Conservation (phyloP, 2,113 vertebrate species). For the Oophaga pumilio region DNA sequence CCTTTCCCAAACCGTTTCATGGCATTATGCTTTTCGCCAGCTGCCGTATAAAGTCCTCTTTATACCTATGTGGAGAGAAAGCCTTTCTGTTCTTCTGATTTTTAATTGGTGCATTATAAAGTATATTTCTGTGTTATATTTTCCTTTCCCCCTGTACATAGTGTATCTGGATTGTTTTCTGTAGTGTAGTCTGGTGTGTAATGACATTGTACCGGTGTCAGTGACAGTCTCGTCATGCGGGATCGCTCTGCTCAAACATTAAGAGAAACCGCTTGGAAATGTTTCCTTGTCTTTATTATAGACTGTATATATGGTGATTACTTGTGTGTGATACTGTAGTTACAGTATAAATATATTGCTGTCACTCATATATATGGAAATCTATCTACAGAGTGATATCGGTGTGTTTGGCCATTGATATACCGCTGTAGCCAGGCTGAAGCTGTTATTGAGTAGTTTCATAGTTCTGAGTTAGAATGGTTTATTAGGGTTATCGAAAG, state of each 20-base stretch:
- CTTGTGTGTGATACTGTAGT: neutral
- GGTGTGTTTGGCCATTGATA: too few species aligned
- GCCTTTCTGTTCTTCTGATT: neutral
- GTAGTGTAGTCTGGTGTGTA: neutral
- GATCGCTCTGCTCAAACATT: too few species aligned
- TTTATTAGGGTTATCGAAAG: too few species aligned
- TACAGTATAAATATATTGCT: too few species aligned
- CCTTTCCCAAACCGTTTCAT: neutral
- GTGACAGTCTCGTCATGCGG: too few species aligned
- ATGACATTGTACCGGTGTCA: neutral
- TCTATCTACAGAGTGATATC: too few species aligned
- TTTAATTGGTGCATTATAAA: neutral
- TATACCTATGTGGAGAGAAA: conserved; percentile 2
- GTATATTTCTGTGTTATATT: neutral
- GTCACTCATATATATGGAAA: too few species aligned
- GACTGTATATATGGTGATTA: neutral
- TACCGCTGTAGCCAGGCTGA: too few species aligned
- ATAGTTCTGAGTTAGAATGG: too few species aligned
- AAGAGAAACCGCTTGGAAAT: neutral
- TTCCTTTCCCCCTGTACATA: neutral
- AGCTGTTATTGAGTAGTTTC: too few species aligned
- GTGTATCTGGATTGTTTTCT: neutral
- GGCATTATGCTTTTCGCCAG: neutral
- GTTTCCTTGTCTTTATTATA: neutral
- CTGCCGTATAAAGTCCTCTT: neutral